Evolutionary conservation across 2,797 vertebrate genomes (phyloP), one percentile per base, ranked within the genome.

Genomic region (Myripristis murdjan): DNA sequence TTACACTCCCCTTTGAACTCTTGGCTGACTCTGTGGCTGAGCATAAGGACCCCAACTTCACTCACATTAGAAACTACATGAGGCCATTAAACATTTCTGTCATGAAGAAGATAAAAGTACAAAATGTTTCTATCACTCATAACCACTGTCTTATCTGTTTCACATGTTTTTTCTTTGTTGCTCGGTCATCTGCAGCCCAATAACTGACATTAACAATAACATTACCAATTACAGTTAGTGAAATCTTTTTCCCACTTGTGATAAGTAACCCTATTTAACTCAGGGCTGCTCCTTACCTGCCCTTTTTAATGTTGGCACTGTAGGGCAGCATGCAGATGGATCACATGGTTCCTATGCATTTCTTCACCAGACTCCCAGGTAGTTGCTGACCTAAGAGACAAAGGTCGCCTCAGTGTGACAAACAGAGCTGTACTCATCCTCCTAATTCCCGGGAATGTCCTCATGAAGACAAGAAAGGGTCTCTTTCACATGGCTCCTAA

Each of bases 361-460:
- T 70, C 71, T 14, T 37, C 35, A 46, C 48, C 51, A 9, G 51
- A 64, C 82, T 87, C 67, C 51, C 85, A 94, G 92, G 90, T 92
- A 87, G 80, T 81, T 79, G 73, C 66, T 87, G 81, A 90, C 86
- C 92, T 85, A 85, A 79, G 65, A 67, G 72, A 79, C 82, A 70
- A 54, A 90, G 89, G 89, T 94, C 56, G 77, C 70, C 64, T 67
- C 52, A 18, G 4, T 79, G 81, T 66, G 75, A 81, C 79, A 92
- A 92, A 95, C 93, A 94, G 90, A 91, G 79, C 81, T 73, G 77
- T 75, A 91, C 85, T 94, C 90, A 91, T 91, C 47, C 85, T 79
- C 55, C 66, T 94, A 93, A 94, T 94, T 87, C 76, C 82, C 75
- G 52, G 90, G 94, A 95, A 95, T 95, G 93, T 94, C 89, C 89